Conservation (phyloP, 2,888 invertebrate species). For the Apamea monoglypha region DNA sequence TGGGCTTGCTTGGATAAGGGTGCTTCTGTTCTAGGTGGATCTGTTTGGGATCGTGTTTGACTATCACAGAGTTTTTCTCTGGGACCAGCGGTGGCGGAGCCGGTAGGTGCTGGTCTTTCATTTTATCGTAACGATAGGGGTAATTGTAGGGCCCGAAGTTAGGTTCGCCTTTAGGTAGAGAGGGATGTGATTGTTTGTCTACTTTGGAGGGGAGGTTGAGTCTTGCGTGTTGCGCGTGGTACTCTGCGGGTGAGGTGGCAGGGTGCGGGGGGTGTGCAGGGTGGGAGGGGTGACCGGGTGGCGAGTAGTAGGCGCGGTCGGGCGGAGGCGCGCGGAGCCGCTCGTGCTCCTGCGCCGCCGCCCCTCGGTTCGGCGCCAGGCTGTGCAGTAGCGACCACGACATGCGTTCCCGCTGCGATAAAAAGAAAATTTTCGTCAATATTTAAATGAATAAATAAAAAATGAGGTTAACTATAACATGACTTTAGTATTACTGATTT, state of each 20-base stretch:
- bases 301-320: constrained; percentile 74
- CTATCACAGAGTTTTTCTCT: constrained; percentile 95
- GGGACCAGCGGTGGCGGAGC: constrained; percentile 93
- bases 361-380: constrained; percentile 85
- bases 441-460: neutral
- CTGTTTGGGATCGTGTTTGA: constrained; percentile 94
- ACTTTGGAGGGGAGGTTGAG: constrained; percentile 80
- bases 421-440: constrained; percentile 63
- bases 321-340: constrained; percentile 70
- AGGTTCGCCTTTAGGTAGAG: constrained; percentile 92
- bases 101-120: constrained; percentile 91
- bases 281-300: constrained; percentile 70
- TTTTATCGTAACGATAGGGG: constrained; percentile 91
- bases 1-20: constrained; percentile 90
- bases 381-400: constrained; percentile 90
- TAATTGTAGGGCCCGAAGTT: constrained; percentile 93
- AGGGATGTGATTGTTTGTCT: constrained; percentile 81
- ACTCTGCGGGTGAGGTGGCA: constrained; percentile 77
- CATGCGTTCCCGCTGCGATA: constrained; percentile 87
- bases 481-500: neutral
- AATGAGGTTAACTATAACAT: neutral
- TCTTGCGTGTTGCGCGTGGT: constrained; percentile 78
- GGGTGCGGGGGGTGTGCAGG: constrained; percentile 71
- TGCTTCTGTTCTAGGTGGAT: constrained; percentile 91
- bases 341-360: constrained; percentile 74